Evolutionary conservation across 1,140 invertebrate genomes (phyloP).

Genomic region (Magallana angulata): DNA sequence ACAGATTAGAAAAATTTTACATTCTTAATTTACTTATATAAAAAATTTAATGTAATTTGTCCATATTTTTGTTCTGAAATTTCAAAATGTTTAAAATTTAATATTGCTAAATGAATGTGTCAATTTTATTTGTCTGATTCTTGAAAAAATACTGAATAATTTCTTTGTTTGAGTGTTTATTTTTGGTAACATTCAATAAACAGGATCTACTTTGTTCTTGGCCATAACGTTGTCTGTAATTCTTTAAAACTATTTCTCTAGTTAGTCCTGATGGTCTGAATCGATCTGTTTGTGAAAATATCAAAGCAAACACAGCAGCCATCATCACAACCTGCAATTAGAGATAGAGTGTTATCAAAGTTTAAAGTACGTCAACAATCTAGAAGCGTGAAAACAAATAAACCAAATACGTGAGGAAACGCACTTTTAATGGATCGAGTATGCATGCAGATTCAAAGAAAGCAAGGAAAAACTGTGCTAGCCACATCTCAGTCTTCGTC

Average conservation of each 20-base stretch:
- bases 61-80: too few species aligned
- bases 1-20: too few species aligned
- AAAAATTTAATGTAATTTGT: too few species aligned
- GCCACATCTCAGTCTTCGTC: conserved; percentile 70
- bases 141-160: too few species aligned
- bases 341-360: not conserved
- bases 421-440: conserved; percentile 73
- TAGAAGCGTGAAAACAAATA: not conserved
- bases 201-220: conserved; percentile 52
- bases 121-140: too few species aligned
- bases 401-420: not conserved
- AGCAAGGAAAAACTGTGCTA: conserved; percentile 69
- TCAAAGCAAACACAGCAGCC: conserved; percentile 58
- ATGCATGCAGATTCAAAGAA: conserved; percentile 69
- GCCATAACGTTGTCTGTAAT: conserved; percentile 58
- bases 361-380: not conserved
- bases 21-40: too few species aligned
- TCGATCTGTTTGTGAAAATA: conserved; percentile 55
- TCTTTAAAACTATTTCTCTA: conserved; percentile 45
- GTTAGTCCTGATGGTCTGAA: conserved; percentile 52
- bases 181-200: not conserved
- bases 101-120: too few species aligned
- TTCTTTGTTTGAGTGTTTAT: too few species aligned
- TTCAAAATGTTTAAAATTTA: too few species aligned
- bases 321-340: conserved; percentile 59